A percentile compares a stretch with the other conserved stretches of the same genome.
These are phyloP conservation scores for Aspiorhynchus laticeps DNA, from an alignment of 2,113 vertebrate species.

Conservation along the genomic window DNA sequence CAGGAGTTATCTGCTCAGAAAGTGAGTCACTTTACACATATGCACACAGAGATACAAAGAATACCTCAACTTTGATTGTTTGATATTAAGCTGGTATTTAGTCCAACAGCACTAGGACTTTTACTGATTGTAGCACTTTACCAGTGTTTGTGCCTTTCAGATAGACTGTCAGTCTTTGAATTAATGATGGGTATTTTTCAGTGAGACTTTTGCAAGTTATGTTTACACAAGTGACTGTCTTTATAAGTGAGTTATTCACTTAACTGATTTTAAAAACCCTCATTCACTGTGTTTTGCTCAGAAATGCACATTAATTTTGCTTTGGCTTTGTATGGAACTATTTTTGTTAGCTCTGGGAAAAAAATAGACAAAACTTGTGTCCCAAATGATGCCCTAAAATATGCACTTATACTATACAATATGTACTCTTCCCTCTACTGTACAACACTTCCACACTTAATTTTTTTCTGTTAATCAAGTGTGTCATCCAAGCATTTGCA, in stretches of 20 bases:
- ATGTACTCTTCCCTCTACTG: no score
- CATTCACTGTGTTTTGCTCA: neutral
- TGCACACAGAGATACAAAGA: neutral
- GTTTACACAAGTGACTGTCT: neutral
- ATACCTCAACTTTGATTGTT: neutral
- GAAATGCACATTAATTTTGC: neutral
- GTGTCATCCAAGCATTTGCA: no score
- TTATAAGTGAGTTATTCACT: neutral
- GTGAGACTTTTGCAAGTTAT: neutral
- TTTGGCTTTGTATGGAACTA: neutral
- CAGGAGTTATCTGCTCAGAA: constrained; percentile 96
- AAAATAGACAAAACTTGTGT: neutral
- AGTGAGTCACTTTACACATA: constrained; percentile 78
- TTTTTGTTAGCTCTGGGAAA: neutral
- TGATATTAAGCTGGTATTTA: neutral
- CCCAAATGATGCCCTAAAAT: neutral
- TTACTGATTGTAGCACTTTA: neutral
- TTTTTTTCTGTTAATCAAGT: no score
- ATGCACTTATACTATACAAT: neutral
- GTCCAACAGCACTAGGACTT: neutral
- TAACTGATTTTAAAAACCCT: neutral
- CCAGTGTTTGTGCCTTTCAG: neutral
- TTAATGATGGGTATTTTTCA: neutral
- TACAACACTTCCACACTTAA: neutral
- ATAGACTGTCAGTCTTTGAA: neutral